Conservation (phyloP, 2,888 invertebrate genomes). For the Athalia circularis region DNA sequence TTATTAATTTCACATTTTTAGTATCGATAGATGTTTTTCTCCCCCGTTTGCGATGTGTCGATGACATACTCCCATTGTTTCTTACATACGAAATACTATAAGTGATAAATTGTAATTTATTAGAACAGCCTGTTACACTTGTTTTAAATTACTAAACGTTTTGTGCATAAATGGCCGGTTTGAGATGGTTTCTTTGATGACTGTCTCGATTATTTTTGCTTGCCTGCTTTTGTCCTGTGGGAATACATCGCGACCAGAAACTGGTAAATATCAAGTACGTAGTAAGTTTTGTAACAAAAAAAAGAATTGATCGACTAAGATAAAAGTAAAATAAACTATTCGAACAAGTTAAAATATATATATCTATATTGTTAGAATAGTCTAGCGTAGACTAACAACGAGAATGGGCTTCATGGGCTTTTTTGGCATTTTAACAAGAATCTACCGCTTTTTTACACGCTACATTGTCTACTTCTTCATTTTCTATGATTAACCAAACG, state of each 20-base stretch:
- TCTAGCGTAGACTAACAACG: conserved; percentile 42
- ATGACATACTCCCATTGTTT: background rate
- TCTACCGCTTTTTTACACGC: conserved; percentile 35
- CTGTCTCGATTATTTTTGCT: conserved; percentile 68
- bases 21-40: background rate
- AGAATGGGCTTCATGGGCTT: conserved; percentile 37
- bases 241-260: conserved; percentile 62
- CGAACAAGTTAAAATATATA: conserved; percentile 15
- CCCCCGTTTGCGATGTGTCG: background rate
- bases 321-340: conserved; percentile 49
- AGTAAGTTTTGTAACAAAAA: conserved; percentile 31
- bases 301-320: conserved; percentile 46
- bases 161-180: conserved; percentile 53
- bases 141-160: background rate
- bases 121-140: background rate
- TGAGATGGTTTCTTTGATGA: conserved; percentile 69
- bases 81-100: background rate
- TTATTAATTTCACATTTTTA: background rate
- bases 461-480: conserved; percentile 28
- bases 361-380: conserved; percentile 33
- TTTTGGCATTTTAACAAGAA: conserved; percentile 38
- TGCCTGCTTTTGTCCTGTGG: conserved; percentile 64
- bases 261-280: conserved; percentile 64
- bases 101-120: no score
- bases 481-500: conserved; percentile 15